Base-by-base conservation (phyloP, 2,888 invertebrate species). In the Sinotaia quadrata region DNA sequence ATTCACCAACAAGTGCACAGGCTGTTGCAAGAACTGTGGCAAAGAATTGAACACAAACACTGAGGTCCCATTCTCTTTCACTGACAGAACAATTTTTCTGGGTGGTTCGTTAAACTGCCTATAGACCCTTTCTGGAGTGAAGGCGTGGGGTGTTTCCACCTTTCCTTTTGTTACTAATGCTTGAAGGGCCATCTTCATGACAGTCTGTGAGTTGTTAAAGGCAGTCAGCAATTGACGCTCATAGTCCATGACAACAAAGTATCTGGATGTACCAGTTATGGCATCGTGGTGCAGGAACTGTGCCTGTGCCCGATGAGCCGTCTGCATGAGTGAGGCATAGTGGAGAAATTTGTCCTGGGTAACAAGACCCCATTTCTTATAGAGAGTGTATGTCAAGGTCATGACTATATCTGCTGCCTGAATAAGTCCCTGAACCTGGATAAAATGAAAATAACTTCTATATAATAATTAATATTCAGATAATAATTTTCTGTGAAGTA, bases 281-380 rank as follows among this genome's bases (percentile, higher is more conserved):
- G 97, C 98, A 85, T 98, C 98, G 88, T 98, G 98, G 87, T 98
- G 98, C 87, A 98, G 97, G 85, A 98, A 98, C 15, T 98, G 90
- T 0, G 94, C 97, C 72, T 98, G 90, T 87, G 94, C 94, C 57
- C 96, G 91, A 56, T 97, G 0, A 94, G 95, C 79, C 62, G 76
- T 37, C 72, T 83, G 81, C 57, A 85, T 72, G 58, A 76, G 67
- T 18, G 77, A 70, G 2, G 79, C 68, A 37, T 71, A 73, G 29
- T 80, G 77, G 67, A 80, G 77, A 61, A 77, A 79, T 24, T 73
- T 73, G 7, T 72, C 71, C 37, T 66, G 57, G 41, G 76, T 80
- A 8, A 71, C 67, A 12, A 72, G 47, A 33, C 71, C 73, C 74
- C 77, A 78, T n/a, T 72, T 65, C 56, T 75, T 78, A 61, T 79